Evolutionary conservation across 2,113 vertebrate species (phyloP), one percentile per base, ranked within the genome.

Genomic region (Dicaeum eximium): DNA sequence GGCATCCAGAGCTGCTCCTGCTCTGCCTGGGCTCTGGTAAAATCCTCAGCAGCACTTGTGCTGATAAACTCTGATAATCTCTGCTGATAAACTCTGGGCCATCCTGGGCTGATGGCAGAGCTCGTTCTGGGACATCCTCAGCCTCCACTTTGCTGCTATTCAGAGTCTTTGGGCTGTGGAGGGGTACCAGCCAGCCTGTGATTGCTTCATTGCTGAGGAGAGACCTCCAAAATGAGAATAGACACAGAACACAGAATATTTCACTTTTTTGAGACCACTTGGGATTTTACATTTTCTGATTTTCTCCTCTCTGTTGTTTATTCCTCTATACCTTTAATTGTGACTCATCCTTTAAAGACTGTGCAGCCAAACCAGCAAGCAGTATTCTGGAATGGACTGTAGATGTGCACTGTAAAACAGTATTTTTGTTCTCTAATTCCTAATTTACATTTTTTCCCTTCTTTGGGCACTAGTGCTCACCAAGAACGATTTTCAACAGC

Each of bases 281-380:
- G 80, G 61, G 57, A 71, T 86, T 75, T 89, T 61, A 17, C 35
- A 16, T 47, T 81, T 67, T 74, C 45, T 45, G 42, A 20, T 42
- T 66, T 88, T 66, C 30, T 38, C 25, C 56, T 73, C 27, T 16
- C 10, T 78, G 40, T n/a, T 83, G 18, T 80, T 84, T 90, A 7
- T 78, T 78, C 45, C 19, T 85, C 31, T 5, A 0, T 81, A 61
- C 51, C 15, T 93, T 54, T 48, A 71, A 83, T 7, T 81, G 53
- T 84, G 78, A 84, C 60, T 95, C n/a, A 85, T 85, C 19, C 75
- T 78, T 90, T 90, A 37, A 65, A 57, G n/a, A 57, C 27, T 53
- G 13, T 44, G n/a, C 58, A 90, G 45, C 42, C 64, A 80, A 90
- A 84, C 44, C 1, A 0, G 0, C 50, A 73, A 75, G 42, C 4